These are phyloP conservation scores for Pyrrhura leucotis DNA, from an alignment of 2,797 vertebrate species.

Conservation along the genomic window DNA sequence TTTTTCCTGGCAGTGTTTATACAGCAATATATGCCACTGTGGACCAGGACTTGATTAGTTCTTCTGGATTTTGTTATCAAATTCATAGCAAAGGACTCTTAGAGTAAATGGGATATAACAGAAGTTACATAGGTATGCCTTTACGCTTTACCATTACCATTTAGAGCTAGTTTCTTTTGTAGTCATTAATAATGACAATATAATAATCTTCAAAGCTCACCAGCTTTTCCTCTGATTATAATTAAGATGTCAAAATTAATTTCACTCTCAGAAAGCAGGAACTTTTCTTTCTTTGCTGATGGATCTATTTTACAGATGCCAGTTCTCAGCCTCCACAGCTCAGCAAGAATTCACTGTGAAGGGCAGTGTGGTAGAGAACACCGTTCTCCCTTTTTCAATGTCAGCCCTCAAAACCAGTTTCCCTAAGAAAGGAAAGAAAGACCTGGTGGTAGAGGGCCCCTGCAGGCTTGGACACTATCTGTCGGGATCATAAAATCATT, in stretches of 20 bases:
- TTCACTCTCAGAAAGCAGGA: slow-evolving; percentile 48
- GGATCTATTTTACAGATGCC: slow-evolving; percentile 46
- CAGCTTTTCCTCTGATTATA: slow-evolving; percentile 68
- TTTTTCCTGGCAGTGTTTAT: not conserved
- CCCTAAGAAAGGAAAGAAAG: not conserved
- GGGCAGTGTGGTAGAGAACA: not conserved
- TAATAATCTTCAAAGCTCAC: slow-evolving; percentile 68
- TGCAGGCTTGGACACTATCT: not conserved
- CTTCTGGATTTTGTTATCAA: slow-evolving; percentile 35
- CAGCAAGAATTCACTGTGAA: not conserved
- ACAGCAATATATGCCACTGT: not conserved
- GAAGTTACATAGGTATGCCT: slow-evolving; percentile 36
- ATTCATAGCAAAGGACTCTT: slow-evolving; percentile 23
- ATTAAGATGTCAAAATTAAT: slow-evolving; percentile 73
- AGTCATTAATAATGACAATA: slow-evolving; percentile 72
- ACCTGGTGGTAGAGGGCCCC: not conserved
- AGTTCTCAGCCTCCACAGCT: slow-evolving; percentile 1
- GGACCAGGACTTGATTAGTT: slow-evolving; percentile 16
- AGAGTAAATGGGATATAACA: slow-evolving; percentile 18
- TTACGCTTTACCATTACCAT: slow-evolving; percentile 33
- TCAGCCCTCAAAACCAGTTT: not conserved
- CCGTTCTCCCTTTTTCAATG: not conserved
- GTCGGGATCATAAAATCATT: not conserved
- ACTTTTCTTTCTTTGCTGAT: slow-evolving; percentile 9
- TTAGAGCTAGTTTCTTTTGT: slow-evolving; percentile 62